Percentiles rank a stretch among this genome's conserved stretches.
These are phyloP conservation scores for Ceratitis capitata DNA, from an alignment of 1,140 invertebrate genomes.

Conservation along the genomic window DNA sequence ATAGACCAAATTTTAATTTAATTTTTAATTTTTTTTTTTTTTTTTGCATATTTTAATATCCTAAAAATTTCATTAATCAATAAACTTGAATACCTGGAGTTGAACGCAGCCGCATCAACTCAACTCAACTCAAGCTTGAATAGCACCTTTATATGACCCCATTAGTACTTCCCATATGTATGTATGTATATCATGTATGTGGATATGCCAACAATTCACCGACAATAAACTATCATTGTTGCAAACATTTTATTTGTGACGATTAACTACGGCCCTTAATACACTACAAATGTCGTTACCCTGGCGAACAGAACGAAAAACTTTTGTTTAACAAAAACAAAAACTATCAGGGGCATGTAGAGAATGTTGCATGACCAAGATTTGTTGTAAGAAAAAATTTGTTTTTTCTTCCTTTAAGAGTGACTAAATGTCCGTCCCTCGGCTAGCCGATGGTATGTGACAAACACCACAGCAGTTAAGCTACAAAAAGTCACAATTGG, in stretches of 20 bases:
- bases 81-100: too few species aligned
- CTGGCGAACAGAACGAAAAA: neutral
- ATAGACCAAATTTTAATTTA: too few species aligned
- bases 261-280: neutral
- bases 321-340: neutral
- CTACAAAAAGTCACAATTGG: neutral
- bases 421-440: neutral
- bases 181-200: too few species aligned
- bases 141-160: too few species aligned
- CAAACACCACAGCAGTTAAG: neutral
- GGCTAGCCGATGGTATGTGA: neutral
- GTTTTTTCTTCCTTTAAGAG: neutral
- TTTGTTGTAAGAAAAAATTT: neutral
- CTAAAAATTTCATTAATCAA: too few species aligned
- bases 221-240: neutral
- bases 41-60: too few species aligned
- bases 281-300: neutral
- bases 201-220: neutral
- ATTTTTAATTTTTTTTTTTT: too few species aligned
- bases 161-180: too few species aligned
- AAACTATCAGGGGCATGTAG: neutral
- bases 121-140: too few species aligned
- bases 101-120: too few species aligned
- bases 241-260: neutral
- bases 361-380: constrained; percentile 20